A percentile compares a stretch with the other conserved stretches of the same genome.
Evolutionary conservation across 2,888 invertebrate genomes (phyloP).

Genomic region (Apotomis capreana): DNA sequence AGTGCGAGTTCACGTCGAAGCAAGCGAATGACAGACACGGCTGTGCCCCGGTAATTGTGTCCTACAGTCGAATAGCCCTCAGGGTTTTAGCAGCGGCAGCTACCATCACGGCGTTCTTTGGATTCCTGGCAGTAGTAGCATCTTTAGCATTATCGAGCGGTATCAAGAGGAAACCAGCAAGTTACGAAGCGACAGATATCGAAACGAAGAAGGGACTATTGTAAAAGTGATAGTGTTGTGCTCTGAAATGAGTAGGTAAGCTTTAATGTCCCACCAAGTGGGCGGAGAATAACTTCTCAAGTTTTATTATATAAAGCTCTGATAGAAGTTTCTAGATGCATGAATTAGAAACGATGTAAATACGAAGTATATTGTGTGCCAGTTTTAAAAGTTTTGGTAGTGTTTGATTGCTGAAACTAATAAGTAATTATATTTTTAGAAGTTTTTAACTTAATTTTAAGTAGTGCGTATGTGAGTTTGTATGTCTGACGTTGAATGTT

Average conservation of each 20-base stretch:
- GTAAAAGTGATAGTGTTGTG: conserved; percentile 25
- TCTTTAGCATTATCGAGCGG: conserved; percentile 17
- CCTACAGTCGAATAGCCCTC: conserved; percentile 17
- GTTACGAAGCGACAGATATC: conserved; percentile 34
- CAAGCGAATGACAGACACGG: conserved; percentile 34
- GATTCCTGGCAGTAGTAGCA: conserved; percentile 27
- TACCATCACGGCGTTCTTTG: conserved; percentile 24
- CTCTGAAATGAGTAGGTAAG: conserved; percentile 13
- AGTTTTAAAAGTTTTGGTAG: not conserved
- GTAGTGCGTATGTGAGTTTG: too few species aligned
- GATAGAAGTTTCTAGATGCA: not conserved
- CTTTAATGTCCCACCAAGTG: conserved; percentile 18
- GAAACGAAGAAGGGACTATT: conserved; percentile 39
- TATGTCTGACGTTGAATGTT: too few species aligned
- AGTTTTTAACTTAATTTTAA: too few species aligned
- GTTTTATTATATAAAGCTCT: conserved; percentile 23
- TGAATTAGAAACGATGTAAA: not conserved
- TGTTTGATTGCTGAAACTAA: too few species aligned
- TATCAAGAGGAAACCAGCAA: conserved; percentile 20
- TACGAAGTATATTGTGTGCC: not conserved
- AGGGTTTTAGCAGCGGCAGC: conserved; percentile 18
- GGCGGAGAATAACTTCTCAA: conserved; percentile 3
- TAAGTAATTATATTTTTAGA: too few species aligned
- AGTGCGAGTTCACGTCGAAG: conserved; percentile 28
- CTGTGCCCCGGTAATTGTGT: conserved; percentile 13